These are phyloP conservation scores for Cephalophus harveyi DNA, from an alignment of 2,113 vertebrate genomes.

Conservation along the genomic window DNA sequence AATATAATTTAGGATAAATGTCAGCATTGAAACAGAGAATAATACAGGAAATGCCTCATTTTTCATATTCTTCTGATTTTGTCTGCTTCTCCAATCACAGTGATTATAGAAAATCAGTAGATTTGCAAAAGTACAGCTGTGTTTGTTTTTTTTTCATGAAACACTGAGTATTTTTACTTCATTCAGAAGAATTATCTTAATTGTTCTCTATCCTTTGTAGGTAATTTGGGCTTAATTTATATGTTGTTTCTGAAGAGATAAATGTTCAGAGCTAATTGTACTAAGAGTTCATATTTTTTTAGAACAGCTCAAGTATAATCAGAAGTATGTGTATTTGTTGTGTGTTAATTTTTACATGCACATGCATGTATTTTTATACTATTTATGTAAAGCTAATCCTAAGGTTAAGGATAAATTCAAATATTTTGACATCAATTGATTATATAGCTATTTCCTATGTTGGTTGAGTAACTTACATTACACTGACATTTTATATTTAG, in stretches of 20 bases:
- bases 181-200: background rate
- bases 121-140: background rate
- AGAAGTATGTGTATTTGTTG: background rate
- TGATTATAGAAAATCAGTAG: background rate
- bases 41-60: background rate
- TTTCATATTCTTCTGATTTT: background rate
- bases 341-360: background rate
- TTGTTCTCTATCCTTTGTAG: background rate
- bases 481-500: background rate
- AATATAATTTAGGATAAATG: background rate
- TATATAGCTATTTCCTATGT: background rate
- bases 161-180: background rate
- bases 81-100: background rate
- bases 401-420: constrained; percentile 4
- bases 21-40: background rate
- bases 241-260: background rate
- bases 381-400: background rate
- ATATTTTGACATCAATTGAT: background rate
- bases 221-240: background rate
- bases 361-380: background rate
- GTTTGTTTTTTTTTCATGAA: background rate
- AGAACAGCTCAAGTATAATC: background rate
- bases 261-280: background rate
- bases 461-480: background rate
- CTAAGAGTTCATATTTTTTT: background rate